Base-by-base conservation (phyloP, 2,113 vertebrate species). In the Saimiri boliviensis region DNA sequence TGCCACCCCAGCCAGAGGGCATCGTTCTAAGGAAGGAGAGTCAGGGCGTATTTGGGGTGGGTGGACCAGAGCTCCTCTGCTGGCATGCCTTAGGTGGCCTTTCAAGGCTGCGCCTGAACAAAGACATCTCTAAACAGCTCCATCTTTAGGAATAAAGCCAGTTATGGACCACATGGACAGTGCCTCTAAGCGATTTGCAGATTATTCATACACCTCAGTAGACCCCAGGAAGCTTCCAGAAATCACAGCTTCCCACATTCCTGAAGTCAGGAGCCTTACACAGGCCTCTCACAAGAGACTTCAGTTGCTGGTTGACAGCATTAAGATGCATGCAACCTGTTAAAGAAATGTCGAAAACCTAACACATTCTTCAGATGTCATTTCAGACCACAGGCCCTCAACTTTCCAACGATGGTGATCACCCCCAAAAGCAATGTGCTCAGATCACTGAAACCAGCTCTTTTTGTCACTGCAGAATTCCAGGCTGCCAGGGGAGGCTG, bases 291-390 rank as follows among this genome's bases (percentile, higher is more conserved):
- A 35, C 42, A 81, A 70, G 47, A 27, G 27, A 35, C 81, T n/a
- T 79, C 2, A 5, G 17, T 8, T 13, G 1, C 47, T 76, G 60
- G 56, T n/a, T 79, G 66, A 82, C 91, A 90, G n/a, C 71, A 37
- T n/a, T 30, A 74, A 37, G 49, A 81, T 0, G 14, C n/a, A 52
- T 27, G 71, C 79, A 80, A 82, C 47, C 49, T 13, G 19, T 8
- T 76, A 20, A 49, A 93, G 89, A 83, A 58, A 54, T 23, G 13
- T 40, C 32, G 45, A 37, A 82, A 70, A 47, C 19, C 73, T 12
- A 70, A 19, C 0, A 8, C 42, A 7, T 30, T 14, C 16, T 42
- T 12, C 16, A 0, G 2, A 1, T 4, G 56, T n/a, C 54, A 42
- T 87, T 42, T n/a, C 6, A 8, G 79, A 21, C 37, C 32, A 23